phyloP scores from a whole-genome alignment of 2,797 vertebrate species.

The Sebastes kiyomatsui region DNA sequence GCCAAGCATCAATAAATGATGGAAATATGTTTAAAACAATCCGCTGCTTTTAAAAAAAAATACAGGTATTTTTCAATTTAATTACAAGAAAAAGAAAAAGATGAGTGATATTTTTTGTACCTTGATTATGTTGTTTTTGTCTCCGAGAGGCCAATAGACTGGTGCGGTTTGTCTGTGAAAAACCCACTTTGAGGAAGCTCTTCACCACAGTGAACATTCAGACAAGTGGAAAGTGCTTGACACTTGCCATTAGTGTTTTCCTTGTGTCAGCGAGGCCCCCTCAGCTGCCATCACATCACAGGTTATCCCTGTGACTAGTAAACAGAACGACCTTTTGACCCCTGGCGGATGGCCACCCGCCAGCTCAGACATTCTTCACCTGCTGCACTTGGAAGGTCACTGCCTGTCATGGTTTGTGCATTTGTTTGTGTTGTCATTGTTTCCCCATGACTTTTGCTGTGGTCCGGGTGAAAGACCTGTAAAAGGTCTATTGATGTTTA shows the following conservation, averaged over 20 bases:
- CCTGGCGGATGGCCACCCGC: slow-evolving; percentile 27
- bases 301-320: slow-evolving; percentile 52
- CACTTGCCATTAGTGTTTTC: slow-evolving; percentile 55
- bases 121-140: neutral
- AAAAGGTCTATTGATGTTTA: neutral
- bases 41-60: too few species aligned
- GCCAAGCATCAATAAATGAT: neutral
- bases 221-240: slow-evolving; percentile 56
- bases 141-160: neutral
- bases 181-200: neutral
- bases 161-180: neutral
- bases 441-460: neutral
- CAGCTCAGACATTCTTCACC: slow-evolving; percentile 36
- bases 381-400: slow-evolving; percentile 34
- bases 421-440: neutral
- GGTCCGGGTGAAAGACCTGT: neutral
- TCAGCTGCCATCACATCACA: slow-evolving; percentile 49
- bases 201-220: slow-evolving; percentile 21
- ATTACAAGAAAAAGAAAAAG: neutral
- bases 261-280: slow-evolving; percentile 38
- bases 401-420: neutral
- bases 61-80: neutral
- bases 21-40: neutral
- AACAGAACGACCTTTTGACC: slow-evolving; percentile 52
- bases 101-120: neutral